Evolutionary conservation across 1,140 invertebrate species (phyloP).

Genomic region (Elymnias hypermnestra): DNA sequence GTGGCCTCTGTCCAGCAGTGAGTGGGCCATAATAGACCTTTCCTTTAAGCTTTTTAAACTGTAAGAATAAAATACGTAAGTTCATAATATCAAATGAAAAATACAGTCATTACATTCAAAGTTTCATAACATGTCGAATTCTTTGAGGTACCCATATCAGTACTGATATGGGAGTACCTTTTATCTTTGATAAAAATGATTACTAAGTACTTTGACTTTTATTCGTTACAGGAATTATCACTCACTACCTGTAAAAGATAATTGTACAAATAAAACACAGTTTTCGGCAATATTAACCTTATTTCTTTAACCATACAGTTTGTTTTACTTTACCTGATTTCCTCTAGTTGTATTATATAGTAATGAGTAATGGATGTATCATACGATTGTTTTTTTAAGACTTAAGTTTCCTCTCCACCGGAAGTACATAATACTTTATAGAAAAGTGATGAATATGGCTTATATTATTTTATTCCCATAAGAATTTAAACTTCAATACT

Average conservation of each 20-base stretch:
- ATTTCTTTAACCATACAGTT: neutral
- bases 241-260: slow-evolving; percentile 2
- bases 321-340: neutral
- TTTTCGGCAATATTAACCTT: neutral
- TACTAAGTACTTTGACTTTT: slow-evolving; percentile 1
- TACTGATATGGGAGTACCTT: neutral
- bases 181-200: neutral
- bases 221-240: neutral
- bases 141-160: neutral
- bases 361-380: slow-evolving; percentile 24
- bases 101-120: too few relatives aligned
- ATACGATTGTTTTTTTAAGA: slow-evolving; percentile 14
- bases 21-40: too few relatives aligned
- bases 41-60: too few relatives aligned
- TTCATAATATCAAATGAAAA: too few relatives aligned
- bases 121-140: neutral
- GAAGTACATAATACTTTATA: too few relatives aligned
- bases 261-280: neutral
- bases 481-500: too few relatives aligned
- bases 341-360: neutral
- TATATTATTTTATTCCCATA: too few relatives aligned
- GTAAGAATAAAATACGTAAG: too few relatives aligned
- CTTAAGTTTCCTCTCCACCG: neutral
- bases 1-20: too few relatives aligned
- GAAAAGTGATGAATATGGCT: too few relatives aligned